These are phyloP conservation scores for Tiliacea aurago DNA, from an alignment of 2,888 invertebrate species.

Conservation along the genomic window DNA sequence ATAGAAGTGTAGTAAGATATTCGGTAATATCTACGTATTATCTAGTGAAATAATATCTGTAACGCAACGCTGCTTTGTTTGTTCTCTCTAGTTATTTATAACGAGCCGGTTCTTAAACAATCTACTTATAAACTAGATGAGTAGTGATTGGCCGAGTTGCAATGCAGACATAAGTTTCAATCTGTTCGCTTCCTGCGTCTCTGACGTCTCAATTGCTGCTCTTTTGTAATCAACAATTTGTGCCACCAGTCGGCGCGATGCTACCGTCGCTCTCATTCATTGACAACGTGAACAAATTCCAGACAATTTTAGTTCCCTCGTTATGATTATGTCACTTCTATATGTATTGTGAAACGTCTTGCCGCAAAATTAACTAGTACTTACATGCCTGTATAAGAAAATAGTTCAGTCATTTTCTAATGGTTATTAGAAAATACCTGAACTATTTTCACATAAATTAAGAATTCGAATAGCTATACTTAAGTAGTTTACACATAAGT, in stretches of 20 bases:
- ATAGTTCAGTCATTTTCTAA: neutral
- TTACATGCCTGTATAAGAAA: neutral
- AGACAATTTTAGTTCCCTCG: constrained; percentile 81
- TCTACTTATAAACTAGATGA: constrained; percentile 67
- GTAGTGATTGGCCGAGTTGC: constrained; percentile 71
- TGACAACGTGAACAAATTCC: constrained; percentile 85
- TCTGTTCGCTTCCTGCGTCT: constrained; percentile 85
- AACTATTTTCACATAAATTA: too few species aligned
- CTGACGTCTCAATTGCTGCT: constrained; percentile 89
- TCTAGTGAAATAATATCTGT: constrained; percentile 36
- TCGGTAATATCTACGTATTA: constrained; percentile 44
- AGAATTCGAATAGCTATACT: too few species aligned
- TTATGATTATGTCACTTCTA: constrained; percentile 77
- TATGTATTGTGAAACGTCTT: constrained; percentile 66
- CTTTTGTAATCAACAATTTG: constrained; percentile 90
- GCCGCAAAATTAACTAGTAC: constrained; percentile 51
- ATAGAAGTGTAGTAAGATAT: constrained; percentile 69
- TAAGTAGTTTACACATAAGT: too few species aligned
- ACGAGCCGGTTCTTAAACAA: constrained; percentile 66
- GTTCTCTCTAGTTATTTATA: constrained; percentile 64
- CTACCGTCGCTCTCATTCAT: constrained; percentile 83
- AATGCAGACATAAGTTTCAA: constrained; percentile 87
- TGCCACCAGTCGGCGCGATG: constrained; percentile 82
- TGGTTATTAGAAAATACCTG: too few species aligned
- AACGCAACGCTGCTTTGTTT: constrained; percentile 44